Evolutionary conservation across 2,113 vertebrate genomes (phyloP).

Genomic region (Geococcyx californianus): DNA sequence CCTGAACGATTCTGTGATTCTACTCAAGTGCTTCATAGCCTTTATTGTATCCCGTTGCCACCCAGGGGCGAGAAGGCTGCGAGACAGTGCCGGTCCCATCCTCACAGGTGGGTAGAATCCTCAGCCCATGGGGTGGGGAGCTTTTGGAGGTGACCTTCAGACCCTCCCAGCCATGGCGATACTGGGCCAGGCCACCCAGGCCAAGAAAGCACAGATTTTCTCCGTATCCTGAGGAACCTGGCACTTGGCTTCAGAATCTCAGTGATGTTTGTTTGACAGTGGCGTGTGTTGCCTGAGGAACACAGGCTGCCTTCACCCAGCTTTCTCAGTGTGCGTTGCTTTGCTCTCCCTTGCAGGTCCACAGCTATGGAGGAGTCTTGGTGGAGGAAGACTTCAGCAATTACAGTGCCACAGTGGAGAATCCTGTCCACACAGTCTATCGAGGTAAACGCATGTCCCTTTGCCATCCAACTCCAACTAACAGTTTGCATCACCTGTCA

Average conservation of each 20-base stretch:
- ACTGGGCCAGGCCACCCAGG: neutral
- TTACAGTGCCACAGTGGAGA: slow-evolving; percentile 85
- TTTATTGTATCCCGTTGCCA: neutral
- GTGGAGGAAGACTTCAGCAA: slow-evolving; percentile 91
- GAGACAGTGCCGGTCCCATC: neutral
- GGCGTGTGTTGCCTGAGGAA: neutral
- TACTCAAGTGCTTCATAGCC: neutral
- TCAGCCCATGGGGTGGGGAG: neutral
- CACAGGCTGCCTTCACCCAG: neutral
- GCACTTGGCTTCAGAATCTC: neutral
- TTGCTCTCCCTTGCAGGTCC: slow-evolving; percentile 73
- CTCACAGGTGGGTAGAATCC: neutral
- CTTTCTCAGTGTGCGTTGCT: neutral
- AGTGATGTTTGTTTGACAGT: neutral
- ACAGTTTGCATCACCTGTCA: neutral
- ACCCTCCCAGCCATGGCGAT: neutral
- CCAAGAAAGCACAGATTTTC: neutral
- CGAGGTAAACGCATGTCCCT: slow-evolving; percentile 77
- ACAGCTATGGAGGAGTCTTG: slow-evolving; percentile 84
- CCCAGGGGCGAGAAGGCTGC: neutral
- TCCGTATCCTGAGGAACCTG: neutral
- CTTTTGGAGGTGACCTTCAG: neutral
- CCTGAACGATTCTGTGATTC: too few species aligned
- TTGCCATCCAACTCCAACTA: neutral
- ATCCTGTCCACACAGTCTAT: slow-evolving; percentile 86